Evolutionary conservation across 2,113 vertebrate genomes (phyloP).

Genomic region (Ailurus styani): DNA sequence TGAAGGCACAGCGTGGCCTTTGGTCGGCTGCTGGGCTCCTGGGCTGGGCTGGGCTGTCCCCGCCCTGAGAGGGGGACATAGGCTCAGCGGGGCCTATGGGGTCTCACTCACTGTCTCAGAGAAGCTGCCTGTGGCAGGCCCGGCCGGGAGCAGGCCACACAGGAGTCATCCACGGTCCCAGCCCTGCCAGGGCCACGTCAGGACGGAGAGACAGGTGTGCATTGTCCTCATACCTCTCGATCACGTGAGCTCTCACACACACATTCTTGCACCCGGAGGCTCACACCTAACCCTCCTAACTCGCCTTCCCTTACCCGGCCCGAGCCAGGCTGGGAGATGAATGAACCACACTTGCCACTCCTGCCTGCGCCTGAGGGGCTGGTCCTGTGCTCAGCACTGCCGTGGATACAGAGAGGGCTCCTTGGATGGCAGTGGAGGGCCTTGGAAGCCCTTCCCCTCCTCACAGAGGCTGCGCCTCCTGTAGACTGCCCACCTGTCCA

Average conservation of each 20-base stretch:
- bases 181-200: not conserved
- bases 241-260: not conserved
- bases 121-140: not conserved
- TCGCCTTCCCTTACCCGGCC: not conserved
- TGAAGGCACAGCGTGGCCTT: not conserved
- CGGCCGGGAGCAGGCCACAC: not conserved
- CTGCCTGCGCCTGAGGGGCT: no score
- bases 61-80: not conserved
- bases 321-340: rapidly evolving
- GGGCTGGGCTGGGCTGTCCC: not conserved
- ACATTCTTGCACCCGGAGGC: not conserved
- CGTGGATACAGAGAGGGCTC: not conserved
- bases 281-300: not conserved
- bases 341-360: not conserved
- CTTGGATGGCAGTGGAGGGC: not conserved
- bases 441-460: not conserved
- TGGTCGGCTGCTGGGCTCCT: no score
- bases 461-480: not conserved
- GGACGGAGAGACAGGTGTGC: not conserved
- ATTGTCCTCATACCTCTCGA: rapidly evolving
- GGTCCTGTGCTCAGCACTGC: not conserved
- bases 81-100: not conserved
- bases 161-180: not conserved
- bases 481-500: no score
- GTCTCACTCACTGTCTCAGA: not conserved